These are phyloP conservation scores for Ictidomys tridecemlineatus DNA, from an alignment of 2,113 vertebrate genomes.

Conservation along the genomic window DNA sequence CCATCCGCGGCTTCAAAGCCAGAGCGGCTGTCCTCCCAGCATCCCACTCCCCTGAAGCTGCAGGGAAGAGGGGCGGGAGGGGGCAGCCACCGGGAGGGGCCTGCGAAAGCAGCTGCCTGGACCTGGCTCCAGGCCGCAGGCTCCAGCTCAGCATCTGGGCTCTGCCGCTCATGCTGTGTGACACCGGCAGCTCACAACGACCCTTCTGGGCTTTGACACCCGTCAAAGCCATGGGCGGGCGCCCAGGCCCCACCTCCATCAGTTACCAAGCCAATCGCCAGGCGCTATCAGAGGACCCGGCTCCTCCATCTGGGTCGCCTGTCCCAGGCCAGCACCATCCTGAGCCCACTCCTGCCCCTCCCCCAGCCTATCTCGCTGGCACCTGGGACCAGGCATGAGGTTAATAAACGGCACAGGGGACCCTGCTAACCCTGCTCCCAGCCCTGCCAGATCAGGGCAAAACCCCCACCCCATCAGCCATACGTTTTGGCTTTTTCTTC, in stretches of 20 bases:
- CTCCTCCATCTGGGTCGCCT: background rate
- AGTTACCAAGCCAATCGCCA: background rate
- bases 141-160: background rate
- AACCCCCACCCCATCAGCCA: background rate
- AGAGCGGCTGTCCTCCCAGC: background rate
- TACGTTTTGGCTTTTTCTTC: background rate
- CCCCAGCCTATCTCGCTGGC: background rate
- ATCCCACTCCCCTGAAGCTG: background rate
- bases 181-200: background rate
- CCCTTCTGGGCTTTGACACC: background rate
- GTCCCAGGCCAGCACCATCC: background rate
- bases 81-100: background rate
- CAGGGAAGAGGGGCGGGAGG: too few species aligned
- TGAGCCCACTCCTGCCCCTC: background rate
- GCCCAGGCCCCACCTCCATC: background rate
- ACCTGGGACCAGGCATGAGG: background rate
- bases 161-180: background rate
- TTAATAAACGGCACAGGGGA: background rate
- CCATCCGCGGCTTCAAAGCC: slow-evolving; percentile 50
- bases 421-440: background rate
- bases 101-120: background rate
- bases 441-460: background rate
- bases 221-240: background rate
- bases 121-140: background rate
- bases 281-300: too few species aligned